Percentiles rank a stretch among this genome's conserved stretches.
Evolutionary conservation across 2,888 invertebrate species (phyloP).

Genomic region (Andrena marginata): DNA sequence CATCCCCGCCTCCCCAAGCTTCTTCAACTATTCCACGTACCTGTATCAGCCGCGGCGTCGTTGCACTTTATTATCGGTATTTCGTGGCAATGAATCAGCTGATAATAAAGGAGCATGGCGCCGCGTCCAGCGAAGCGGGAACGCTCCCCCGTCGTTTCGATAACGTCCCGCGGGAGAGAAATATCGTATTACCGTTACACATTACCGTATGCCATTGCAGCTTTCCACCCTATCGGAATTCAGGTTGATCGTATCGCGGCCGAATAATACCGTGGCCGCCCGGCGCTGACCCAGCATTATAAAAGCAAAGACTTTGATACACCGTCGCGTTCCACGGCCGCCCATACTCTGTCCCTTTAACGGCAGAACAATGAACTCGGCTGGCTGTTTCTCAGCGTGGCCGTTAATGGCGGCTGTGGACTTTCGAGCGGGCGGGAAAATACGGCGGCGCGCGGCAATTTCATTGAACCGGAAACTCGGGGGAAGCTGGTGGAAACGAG

Average conservation of each 20-base stretch:
- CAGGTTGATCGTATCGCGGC: conserved; percentile 41
- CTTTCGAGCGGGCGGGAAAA: conserved; percentile 4
- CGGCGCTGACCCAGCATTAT: not conserved
- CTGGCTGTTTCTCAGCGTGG: conserved; percentile 5
- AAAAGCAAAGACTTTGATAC: conserved; percentile 9
- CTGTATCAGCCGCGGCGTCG: not conserved
- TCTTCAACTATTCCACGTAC: not conserved
- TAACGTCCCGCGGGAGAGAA: conserved; percentile 57
- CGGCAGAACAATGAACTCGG: not conserved
- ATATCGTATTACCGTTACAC: conserved; percentile 55
- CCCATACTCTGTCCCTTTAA: not conserved
- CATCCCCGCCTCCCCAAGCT: not conserved
- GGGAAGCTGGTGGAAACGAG: conserved; percentile 6
- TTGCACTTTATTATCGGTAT: conserved; percentile 55
- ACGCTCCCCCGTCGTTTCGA: conserved; percentile 51
- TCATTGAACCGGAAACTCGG: conserved; percentile 16
- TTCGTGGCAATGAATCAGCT: conserved; percentile 50
- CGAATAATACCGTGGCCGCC: conserved; percentile 20
- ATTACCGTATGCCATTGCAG: conserved; percentile 48
- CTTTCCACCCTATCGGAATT: conserved; percentile 43
- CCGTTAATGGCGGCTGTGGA: not conserved
- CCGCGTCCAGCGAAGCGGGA: conserved; percentile 7
- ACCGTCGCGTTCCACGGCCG: not conserved
- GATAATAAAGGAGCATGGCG: conserved; percentile 46
- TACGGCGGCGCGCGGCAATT: not conserved